Percentiles rank a stretch among this genome's conserved stretches.
Evolutionary conservation across 2,888 invertebrate genomes (phyloP).

Genomic region (Melolontha melolontha): DNA sequence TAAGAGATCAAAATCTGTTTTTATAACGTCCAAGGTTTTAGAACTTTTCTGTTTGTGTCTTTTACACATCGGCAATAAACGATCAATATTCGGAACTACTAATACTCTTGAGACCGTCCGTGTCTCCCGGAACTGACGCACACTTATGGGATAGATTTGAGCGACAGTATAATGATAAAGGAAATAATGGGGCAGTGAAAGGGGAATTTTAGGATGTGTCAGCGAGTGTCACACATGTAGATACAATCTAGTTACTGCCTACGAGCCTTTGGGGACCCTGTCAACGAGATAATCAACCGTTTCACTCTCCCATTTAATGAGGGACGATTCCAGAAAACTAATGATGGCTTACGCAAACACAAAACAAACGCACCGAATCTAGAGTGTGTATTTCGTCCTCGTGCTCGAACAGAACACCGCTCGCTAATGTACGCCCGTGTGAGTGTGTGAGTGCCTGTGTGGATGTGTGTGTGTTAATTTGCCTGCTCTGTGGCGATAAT

Average conservation of each 20-base stretch:
- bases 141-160: conserved; percentile 38
- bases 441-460: too few species aligned
- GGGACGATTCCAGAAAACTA: conserved; percentile 36
- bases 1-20: too few species aligned
- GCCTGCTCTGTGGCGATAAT: too few species aligned
- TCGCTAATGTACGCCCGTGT: too few species aligned
- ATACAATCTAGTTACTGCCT: conserved; percentile 53
- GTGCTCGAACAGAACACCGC: too few species aligned
- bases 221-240: conserved; percentile 56
- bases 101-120: conserved; percentile 11
- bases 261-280: conserved; percentile 49
- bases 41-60: background rate
- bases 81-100: conserved; percentile 32
- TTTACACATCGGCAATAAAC: conserved; percentile 15
- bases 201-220: conserved; percentile 54
- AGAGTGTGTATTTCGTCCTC: too few species aligned
- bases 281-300: conserved; percentile 53
- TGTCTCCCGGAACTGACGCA: too few species aligned
- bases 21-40: too few species aligned
- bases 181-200: conserved; percentile 50
- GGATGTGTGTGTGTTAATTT: too few species aligned
- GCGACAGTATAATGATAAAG: conserved; percentile 44
- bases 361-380: too few species aligned
- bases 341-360: conserved; percentile 40
- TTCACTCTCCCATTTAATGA: conserved; percentile 39